Evolutionary conservation across 2,113 vertebrate species (phyloP), one percentile per base, ranked within the genome.

Genomic region (Oriolus oriolus): DNA sequence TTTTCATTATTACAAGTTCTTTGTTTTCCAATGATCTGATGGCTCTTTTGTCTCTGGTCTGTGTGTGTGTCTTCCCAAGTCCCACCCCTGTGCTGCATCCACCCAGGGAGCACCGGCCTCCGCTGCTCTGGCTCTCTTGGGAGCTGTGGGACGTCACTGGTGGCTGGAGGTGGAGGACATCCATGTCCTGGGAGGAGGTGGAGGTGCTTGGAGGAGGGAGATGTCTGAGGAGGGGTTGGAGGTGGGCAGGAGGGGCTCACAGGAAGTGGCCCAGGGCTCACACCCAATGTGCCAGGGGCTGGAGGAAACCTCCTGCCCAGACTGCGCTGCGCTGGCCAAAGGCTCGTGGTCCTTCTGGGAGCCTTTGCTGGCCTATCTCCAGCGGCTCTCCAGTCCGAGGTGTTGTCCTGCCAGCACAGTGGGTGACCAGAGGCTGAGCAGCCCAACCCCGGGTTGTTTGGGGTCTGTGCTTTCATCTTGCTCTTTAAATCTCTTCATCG

Each of bases 1-100:
- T 97, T 97, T 98, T 97, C 97, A 97, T 98, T 97, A 98, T 98
- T 98, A 98, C 97, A 98, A 98, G 95, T 95, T 97, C 96, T 97
- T 97, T 98, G 98, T 98, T 98, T 98, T 98, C 96, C 98, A 98
- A 97, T 93, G 91, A 87, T 96, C 95, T 96, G 76, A 88, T n/a
- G 98, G 88, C 97, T 98, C 93, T 87, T 98, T 97, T 97, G 86
- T 98, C 95, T 78, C 93, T 90, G 5, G 35, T 73, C 74, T 96
- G 52, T 82, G 85, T 77, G 86, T 61, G 33, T 95, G 33, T 83
- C 81, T 94, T 78, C 53, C 73, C 61, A 21, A 2, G 5, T 75
- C 61, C 84, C 59, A 39, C 24, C 42, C 66, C 68, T 21, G 68
- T 53, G 77, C 77, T 24, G 20, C 66, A 35, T 20, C 63, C 71